phyloP scores from a whole-genome alignment of 2,113 vertebrate species.

The Noturus placidus region DNA sequence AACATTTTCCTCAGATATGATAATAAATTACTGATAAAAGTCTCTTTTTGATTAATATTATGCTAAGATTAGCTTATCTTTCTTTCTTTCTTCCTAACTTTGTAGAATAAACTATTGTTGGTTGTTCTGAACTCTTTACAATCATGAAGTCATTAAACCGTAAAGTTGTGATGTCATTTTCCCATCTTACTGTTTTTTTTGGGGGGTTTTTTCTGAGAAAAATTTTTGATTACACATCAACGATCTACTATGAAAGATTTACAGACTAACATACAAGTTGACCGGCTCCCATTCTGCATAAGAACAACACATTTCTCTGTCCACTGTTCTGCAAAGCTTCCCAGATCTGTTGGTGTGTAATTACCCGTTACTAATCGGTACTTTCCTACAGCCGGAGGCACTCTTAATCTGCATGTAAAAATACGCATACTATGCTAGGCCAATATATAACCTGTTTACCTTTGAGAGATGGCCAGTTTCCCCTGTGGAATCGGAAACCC shows the following conservation, averaged over 20 bases:
- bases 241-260: neutral
- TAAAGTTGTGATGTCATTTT: neutral
- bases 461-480: slow-evolving; percentile 62
- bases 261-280: neutral
- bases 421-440: slow-evolving; percentile 59
- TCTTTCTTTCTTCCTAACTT: neutral
- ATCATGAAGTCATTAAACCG: neutral
- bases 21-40: neutral
- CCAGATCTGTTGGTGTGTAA: neutral
- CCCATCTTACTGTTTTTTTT: neutral
- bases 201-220: too few species aligned
- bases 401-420: slow-evolving; percentile 57
- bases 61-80: neutral
- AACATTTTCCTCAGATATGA: neutral
- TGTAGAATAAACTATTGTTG: neutral
- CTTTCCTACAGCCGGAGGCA: slow-evolving; percentile 43
- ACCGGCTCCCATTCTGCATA: neutral
- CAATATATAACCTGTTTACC: slow-evolving; percentile 45
- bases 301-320: slow-evolving; percentile 13
- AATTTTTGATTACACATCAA: neutral
- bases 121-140: neutral
- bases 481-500: slow-evolving; percentile 55
- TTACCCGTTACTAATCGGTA: slow-evolving; percentile 8
- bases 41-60: neutral
- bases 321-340: neutral